phyloP scores from a whole-genome alignment of 2,797 vertebrate species.

The Pseudocheirus occidentalis region DNA sequence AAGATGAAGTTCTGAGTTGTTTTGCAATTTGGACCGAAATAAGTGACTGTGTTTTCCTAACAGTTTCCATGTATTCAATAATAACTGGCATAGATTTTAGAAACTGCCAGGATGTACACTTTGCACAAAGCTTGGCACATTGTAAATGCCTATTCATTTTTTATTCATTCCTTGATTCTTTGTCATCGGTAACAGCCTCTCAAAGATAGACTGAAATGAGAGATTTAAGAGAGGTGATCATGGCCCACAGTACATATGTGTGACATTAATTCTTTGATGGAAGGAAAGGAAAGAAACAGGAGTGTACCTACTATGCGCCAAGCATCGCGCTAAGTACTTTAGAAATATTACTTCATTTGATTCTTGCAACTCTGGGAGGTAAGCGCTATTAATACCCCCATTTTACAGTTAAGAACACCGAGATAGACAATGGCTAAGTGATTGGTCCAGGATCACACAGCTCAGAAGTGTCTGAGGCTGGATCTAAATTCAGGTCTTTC shows the following conservation, averaged over 20 bases:
- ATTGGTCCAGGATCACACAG: not conserved
- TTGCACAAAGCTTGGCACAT: not conserved
- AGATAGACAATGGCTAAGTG: not conserved
- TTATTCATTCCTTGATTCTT: not conserved
- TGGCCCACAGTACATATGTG: fast-evolving
- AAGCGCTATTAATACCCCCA: not conserved
- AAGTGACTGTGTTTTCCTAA: not conserved
- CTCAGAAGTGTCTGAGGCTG: not conserved
- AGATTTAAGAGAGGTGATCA: not conserved
- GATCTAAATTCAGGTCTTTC: not conserved
- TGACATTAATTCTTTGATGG: not conserved
- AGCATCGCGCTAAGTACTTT: not conserved
- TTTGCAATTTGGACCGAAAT: slow-evolving; percentile 42
- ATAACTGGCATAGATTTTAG: not conserved
- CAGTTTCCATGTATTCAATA: not conserved
- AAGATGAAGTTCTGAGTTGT: slow-evolving; percentile 17
- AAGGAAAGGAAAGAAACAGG: not conserved
- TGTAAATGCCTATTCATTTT: not conserved
- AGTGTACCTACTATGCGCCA: not conserved
- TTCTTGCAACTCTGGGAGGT: not conserved
- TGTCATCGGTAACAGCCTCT: not conserved
- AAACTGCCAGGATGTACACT: not conserved
- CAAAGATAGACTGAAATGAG: not conserved
- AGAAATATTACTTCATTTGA: not conserved
- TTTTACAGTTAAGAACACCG: not conserved